Evolutionary conservation across 2,113 vertebrate genomes (phyloP).

Genomic region (Pachypanchax playfairii): DNA sequence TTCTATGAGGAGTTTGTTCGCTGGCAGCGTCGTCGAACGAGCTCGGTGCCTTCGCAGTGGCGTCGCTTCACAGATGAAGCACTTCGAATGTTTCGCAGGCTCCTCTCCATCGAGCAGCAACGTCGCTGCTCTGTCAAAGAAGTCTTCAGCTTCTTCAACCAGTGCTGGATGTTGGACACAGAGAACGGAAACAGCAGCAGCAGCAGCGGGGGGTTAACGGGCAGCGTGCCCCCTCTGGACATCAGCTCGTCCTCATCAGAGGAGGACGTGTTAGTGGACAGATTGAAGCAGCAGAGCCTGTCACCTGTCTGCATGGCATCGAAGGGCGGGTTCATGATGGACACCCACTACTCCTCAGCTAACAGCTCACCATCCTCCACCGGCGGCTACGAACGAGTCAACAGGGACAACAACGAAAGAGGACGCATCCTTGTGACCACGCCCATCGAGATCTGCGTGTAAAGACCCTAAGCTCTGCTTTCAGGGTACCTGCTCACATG

Average conservation of each 20-base stretch:
- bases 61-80: conserved; percentile 81
- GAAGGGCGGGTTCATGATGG: conserved; percentile 70
- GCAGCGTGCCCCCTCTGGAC: conserved; percentile 55
- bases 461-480: conserved; percentile 1
- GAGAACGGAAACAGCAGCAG: conserved; percentile 63
- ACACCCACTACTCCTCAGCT: conserved; percentile 70
- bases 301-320: conserved; percentile 54
- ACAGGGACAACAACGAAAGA: conserved; percentile 72
- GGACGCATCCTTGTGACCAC: conserved; percentile 78
- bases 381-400: conserved; percentile 72
- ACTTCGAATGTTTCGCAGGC: conserved; percentile 80
- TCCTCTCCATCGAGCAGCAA: conserved; percentile 78
- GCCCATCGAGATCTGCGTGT: conserved; percentile 84
- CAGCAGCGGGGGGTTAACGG: neutral
- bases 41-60: conserved; percentile 80
- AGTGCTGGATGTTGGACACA: conserved; percentile 80
- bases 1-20: conserved; percentile 83
- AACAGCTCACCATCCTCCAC: conserved; percentile 77
- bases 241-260: conserved; percentile 75
- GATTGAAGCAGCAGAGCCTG: conserved; percentile 80
- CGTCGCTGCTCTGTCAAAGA: conserved; percentile 81
- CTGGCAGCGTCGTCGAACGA: conserved; percentile 77
- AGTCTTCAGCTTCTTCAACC: conserved; percentile 78
- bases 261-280: conserved; percentile 77
- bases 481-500: neutral